Conservation (phyloP, 64 coral and sea anemone species). For the Orbicella faveolata region DNA sequence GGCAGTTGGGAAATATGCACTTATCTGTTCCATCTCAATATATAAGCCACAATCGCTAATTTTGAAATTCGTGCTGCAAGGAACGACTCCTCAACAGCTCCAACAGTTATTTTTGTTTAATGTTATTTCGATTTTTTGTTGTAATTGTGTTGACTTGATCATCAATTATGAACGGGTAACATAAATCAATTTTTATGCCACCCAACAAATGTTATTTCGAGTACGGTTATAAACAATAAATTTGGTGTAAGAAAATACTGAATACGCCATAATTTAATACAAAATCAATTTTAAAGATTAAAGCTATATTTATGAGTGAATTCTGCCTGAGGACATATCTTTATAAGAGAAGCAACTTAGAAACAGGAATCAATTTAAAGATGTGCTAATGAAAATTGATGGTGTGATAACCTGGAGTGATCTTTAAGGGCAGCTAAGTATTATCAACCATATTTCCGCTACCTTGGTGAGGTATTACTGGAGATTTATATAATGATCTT, state of each 20-base stretch:
- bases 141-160: conserved; percentile 2
- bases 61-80: neutral
- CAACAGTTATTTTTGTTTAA: neutral
- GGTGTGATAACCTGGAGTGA: neutral
- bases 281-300: conserved; percentile 27
- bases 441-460: neutral
- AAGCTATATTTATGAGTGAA: neutral
- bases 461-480: neutral
- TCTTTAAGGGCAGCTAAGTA: neutral
- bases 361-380: conserved; percentile 21
- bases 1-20: no score
- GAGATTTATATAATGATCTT: neutral
- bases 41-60: no score
- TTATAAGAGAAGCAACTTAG: neutral
- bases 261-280: neutral
- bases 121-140: neutral
- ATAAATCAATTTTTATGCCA: neutral
- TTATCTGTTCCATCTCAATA: no score
- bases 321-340: neutral
- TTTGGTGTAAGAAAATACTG: neutral
- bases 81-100: neutral
- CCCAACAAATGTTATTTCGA: neutral
- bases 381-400: neutral
- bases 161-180: neutral
- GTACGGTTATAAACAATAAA: neutral